Conservation (phyloP, 2,113 vertebrate species). For the Hymenochirus boettgeri region DNA sequence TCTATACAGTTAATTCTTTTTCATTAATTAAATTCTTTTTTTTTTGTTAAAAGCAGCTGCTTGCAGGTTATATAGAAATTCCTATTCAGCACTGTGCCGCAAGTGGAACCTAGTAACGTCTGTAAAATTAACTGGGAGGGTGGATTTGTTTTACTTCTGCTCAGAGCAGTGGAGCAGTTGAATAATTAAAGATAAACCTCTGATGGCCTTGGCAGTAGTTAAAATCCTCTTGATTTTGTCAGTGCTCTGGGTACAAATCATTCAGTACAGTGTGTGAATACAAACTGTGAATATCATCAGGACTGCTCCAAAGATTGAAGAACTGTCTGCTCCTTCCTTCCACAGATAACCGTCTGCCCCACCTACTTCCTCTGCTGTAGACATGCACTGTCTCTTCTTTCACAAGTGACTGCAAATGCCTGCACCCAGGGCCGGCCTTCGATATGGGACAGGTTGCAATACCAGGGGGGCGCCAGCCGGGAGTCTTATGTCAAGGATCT, state of each 20-base stretch:
- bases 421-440: too few relatives aligned
- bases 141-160: constrained; percentile 30
- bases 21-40: constrained; percentile 42
- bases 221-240: constrained; percentile 16
- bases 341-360: too few relatives aligned
- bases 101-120: constrained; percentile 33
- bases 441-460: too few relatives aligned
- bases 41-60: constrained; percentile 26
- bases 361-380: too few relatives aligned
- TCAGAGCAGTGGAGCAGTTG: constrained; percentile 28
- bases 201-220: constrained; percentile 18
- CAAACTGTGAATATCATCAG: too few relatives aligned
- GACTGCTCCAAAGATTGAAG: too few relatives aligned
- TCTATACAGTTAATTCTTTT: constrained; percentile 27
- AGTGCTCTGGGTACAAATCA: neutral
- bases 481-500: too few relatives aligned
- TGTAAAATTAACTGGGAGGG: constrained; percentile 36
- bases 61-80: constrained; percentile 36
- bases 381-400: too few relatives aligned
- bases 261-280: too few relatives aligned
- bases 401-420: too few relatives aligned
- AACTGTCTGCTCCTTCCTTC: too few relatives aligned
- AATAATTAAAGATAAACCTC: constrained; percentile 32
- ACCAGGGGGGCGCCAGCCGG: too few relatives aligned
- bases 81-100: constrained; percentile 28